Base-by-base conservation (phyloP, 64 coral and sea anemone species). In the Pachyseris speciosa region DNA sequence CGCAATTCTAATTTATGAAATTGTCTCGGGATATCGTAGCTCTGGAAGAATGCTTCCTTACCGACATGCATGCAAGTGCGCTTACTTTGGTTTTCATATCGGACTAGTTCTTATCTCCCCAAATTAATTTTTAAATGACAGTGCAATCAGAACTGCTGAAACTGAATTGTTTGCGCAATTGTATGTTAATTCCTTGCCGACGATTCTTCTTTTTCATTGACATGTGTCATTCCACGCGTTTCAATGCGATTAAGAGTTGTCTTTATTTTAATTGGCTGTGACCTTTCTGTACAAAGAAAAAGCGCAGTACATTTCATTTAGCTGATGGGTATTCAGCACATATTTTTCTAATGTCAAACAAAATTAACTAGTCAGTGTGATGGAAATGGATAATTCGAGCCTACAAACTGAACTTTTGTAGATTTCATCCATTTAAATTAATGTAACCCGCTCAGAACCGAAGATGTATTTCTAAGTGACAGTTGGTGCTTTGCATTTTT, bases 401-500 rank as follows among this genome's bases (percentile, higher is more conserved):
- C 31, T 1, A 32, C 1, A 31, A 52, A 24, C 69, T 9, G 22
- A 11, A 22, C 8, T 73, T 41, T 16, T 26, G 34, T 42, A 73
- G 37, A 73, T 42, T 42, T 20, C n/a, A 5, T 27, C 52, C 52
- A 58, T n/a, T n/a, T n/a, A n/a, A n/a, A n/a, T n/a, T n/a, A n/a
- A n/a, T n/a, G n/a, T n/a, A n/a, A n/a, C 43, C 43, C 4, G 61
- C 4, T 29, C 11, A 28, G 27, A 64, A 30, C 11, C 43, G 43
- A 45, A 45, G 43, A 6, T 45, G 43, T 55, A 24, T 26, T n/a
- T n/a, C n/a, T n/a, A n/a, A 69, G 7, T 77, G 27, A 52, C 74
- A 39, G 24, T 26, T 9, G 17, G 31, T 39, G 52, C 52, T 41
- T 61, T 81, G 77, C n/a, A 81, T 61, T 81, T 58, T 79, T 57